phyloP scores from a whole-genome alignment of 2,888 invertebrate species.

The Xiphydria camelus region DNA sequence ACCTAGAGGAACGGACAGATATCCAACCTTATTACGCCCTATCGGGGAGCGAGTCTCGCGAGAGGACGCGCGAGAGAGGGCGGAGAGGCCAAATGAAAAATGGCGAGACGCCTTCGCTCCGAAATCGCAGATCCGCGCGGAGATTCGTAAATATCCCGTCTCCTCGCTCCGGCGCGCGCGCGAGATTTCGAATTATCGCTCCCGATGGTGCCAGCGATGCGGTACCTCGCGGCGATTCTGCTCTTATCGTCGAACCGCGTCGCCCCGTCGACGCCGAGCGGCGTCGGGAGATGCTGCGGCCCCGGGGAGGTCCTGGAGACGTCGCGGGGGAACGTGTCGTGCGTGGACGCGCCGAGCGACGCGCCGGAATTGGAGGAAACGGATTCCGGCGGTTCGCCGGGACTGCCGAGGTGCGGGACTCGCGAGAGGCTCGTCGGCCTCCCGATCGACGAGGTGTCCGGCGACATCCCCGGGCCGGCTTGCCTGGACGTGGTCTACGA shows the following conservation, averaged over 20 bases:
- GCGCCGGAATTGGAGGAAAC: not conserved
- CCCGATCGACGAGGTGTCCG: not conserved
- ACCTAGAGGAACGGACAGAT: too few species aligned
- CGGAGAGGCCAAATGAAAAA: slow-evolving; percentile 1
- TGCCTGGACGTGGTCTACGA: slow-evolving; percentile 6
- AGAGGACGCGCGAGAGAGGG: too few species aligned
- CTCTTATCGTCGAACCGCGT: not conserved
- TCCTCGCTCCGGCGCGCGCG: too few species aligned
- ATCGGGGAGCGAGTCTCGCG: too few species aligned
- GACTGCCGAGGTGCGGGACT: not conserved
- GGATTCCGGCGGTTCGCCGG: not conserved
- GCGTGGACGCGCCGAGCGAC: not conserved
- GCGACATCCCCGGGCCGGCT: not conserved
- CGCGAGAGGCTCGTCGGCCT: not conserved
- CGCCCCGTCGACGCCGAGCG: not conserved
- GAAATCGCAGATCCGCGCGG: not conserved
- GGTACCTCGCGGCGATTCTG: not conserved
- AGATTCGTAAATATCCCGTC: not conserved
- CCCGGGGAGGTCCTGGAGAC: not conserved
- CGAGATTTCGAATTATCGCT: too few species aligned
- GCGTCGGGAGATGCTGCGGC: slow-evolving; percentile 2
- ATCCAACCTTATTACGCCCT: too few species aligned
- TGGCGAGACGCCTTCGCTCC: not conserved
- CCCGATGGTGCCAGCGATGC: not conserved
- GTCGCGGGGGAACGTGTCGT: not conserved